Percentiles rank a stretch among this genome's conserved stretches.
These are phyloP conservation scores for Apomyelois bistriatella DNA, from an alignment of 2,888 invertebrate genomes.

Conservation along the genomic window DNA sequence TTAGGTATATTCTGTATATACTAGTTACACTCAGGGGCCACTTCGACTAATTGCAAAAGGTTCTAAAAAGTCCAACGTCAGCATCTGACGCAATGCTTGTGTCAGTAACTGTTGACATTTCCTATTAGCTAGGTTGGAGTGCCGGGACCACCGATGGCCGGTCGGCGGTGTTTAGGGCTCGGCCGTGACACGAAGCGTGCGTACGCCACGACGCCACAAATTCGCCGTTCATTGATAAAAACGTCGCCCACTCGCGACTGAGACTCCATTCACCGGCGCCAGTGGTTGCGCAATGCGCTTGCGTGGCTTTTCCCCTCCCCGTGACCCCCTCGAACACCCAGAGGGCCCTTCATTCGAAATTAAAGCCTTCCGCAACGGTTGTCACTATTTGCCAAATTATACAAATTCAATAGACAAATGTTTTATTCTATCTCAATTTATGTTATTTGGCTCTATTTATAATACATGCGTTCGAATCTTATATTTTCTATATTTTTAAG, in stretches of 20 bases:
- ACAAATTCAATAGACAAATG: too few species aligned
- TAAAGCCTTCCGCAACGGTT: slow-evolving; percentile 49
- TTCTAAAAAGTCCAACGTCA: slow-evolving; percentile 4
- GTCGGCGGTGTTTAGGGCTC: slow-evolving; percentile 26
- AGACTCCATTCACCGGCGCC: slow-evolving; percentile 74
- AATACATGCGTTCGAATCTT: too few species aligned
- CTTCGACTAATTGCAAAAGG: too few species aligned
- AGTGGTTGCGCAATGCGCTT: slow-evolving; percentile 63
- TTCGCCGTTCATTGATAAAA: slow-evolving; percentile 78
- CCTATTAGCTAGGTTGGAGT: slow-evolving; percentile 59
- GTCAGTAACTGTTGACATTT: slow-evolving; percentile 61
- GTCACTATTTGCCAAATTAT: slow-evolving; percentile 17
- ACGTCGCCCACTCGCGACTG: slow-evolving; percentile 62
- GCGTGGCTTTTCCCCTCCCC: slow-evolving; percentile 41
- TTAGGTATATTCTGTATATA: too few species aligned
- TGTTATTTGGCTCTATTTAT: too few species aligned
- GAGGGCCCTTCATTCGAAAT: slow-evolving; percentile 49
- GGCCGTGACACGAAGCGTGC: slow-evolving; percentile 70
- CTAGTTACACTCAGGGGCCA: too few species aligned
- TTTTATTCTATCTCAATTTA: too few species aligned
- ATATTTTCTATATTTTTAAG: too few species aligned
- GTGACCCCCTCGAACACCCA: slow-evolving; percentile 27
- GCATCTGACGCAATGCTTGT: slow-evolving; percentile 20
- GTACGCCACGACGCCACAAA: slow-evolving; percentile 72
- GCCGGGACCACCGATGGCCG: slow-evolving; percentile 24